A percentile compares a stretch with the other conserved stretches of the same genome.
phyloP scores from a whole-genome alignment of 1,140 invertebrate genomes.

The Lutraria rhynchaena region DNA sequence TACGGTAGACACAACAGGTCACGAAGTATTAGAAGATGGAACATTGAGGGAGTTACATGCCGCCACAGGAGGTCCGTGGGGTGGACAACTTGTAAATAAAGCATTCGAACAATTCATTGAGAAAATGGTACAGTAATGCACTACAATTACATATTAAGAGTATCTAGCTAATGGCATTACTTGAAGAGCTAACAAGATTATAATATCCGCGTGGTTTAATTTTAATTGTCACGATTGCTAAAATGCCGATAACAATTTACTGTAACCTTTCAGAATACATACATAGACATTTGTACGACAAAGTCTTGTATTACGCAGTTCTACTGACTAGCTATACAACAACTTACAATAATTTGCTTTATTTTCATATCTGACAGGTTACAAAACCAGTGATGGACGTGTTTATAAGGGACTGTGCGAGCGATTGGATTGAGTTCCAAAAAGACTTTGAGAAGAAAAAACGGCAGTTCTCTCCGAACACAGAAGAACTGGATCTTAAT shows the following conservation, averaged over 20 bases:
- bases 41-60: slow-evolving; percentile 48
- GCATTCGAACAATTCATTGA: slow-evolving; percentile 47
- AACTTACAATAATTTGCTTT: too few species aligned
- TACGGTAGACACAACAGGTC: slow-evolving; percentile 55
- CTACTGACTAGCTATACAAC: too few species aligned
- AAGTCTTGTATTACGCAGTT: too few species aligned
- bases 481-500: slow-evolving; percentile 2
- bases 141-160: too few species aligned
- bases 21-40: slow-evolving; percentile 45
- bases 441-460: slow-evolving; percentile 43
- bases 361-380: slow-evolving; percentile 4
- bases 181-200: too few species aligned
- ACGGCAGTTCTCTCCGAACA: neutral
- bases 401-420: slow-evolving; percentile 8
- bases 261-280: too few species aligned
- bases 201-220: too few species aligned
- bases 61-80: slow-evolving; percentile 53
- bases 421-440: slow-evolving; percentile 37
- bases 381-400: slow-evolving; percentile 15
- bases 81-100: slow-evolving; percentile 52
- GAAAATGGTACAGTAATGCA: slow-evolving; percentile 10
- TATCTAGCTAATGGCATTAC: too few species aligned
- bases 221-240: too few species aligned
- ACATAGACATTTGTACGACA: too few species aligned
- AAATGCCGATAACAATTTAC: too few species aligned